These are phyloP conservation scores for Tyria jacobaeae DNA, from an alignment of 2,888 invertebrate genomes.

Conservation along the genomic window DNA sequence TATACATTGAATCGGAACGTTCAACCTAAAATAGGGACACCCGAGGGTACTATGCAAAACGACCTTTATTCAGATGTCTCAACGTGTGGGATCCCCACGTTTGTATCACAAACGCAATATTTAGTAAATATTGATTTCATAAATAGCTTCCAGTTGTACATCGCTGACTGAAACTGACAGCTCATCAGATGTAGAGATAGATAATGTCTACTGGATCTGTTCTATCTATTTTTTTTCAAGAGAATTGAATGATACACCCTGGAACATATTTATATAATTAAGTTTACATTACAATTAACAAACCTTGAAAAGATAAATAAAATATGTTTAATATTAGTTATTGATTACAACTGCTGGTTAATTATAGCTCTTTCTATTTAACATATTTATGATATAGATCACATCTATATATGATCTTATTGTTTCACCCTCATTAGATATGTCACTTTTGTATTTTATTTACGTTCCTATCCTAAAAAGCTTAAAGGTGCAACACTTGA, in stretches of 20 bases:
- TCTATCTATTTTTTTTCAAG: conserved; percentile 16
- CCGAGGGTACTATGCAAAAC: conserved; percentile 22
- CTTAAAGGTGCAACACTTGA: no score
- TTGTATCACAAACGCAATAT: conserved; percentile 28
- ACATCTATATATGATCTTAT: no score
- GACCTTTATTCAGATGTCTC: conserved; percentile 60
- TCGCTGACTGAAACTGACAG: conserved; percentile 24
- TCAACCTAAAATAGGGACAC: conserved; percentile 13
- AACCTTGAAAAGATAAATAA: no score
- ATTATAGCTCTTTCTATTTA: no score
- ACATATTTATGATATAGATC: no score
- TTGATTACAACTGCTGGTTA: no score
- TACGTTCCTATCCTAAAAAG: no score
- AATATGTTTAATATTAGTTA: no score
- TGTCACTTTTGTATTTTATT: no score
- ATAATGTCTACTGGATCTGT: conserved; percentile 13
- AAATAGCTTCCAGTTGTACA: conserved; percentile 10
- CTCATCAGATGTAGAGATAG: conserved; percentile 28
- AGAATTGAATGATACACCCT: conserved; percentile 6
- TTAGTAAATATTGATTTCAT: conserved; percentile 15
- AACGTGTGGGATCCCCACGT: conserved; percentile 43
- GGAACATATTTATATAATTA: no score
- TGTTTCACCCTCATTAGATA: no score
- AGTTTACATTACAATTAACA: no score
- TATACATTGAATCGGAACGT: conserved; percentile 29